Conservation (phyloP, 2,797 vertebrate genomes). For the Gastrophryne carolinensis region DNA sequence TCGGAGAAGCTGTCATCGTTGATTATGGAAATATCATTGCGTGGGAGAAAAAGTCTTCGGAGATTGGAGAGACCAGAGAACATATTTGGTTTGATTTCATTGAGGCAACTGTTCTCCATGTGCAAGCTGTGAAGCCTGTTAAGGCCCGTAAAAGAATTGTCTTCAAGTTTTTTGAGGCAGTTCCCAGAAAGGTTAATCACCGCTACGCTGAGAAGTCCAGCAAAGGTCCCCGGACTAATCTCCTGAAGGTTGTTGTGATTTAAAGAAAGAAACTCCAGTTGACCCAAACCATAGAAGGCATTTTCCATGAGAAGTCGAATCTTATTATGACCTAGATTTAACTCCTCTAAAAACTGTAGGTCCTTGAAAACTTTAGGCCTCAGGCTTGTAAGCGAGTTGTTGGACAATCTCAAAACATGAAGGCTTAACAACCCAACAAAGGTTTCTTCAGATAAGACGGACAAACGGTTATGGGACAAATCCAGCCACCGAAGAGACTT, state of each 20-base stretch:
- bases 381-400: slow-evolving; percentile 81
- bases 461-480: slow-evolving; percentile 87
- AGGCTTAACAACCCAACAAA: slow-evolving; percentile 85
- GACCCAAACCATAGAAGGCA: slow-evolving; percentile 86
- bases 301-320: slow-evolving; percentile 76
- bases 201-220: slow-evolving; percentile 81
- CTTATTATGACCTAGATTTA: slow-evolving; percentile 85
- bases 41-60: slow-evolving; percentile 85
- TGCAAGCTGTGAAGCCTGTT: slow-evolving; percentile 90
- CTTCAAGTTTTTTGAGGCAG: slow-evolving; percentile 80
- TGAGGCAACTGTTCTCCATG: slow-evolving; percentile 85
- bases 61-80: slow-evolving; percentile 83
- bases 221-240: slow-evolving; percentile 76
- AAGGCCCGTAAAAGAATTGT: slow-evolving; percentile 82
- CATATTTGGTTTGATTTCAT: slow-evolving; percentile 72
- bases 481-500: slow-evolving; percentile 92
- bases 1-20: slow-evolving; percentile 83
- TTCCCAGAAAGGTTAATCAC: slow-evolving; percentile 92
- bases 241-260: slow-evolving; percentile 90
- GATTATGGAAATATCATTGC: slow-evolving; percentile 77
- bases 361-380: slow-evolving; percentile 86
- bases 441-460: slow-evolving; percentile 81
- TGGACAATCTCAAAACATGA: slow-evolving; percentile 87
- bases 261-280: slow-evolving; percentile 86
- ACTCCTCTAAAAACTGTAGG: slow-evolving; percentile 90